Evolutionary conservation across 2,113 vertebrate species (phyloP), one percentile per base, ranked within the genome.

Genomic region (Sapajus apella): DNA sequence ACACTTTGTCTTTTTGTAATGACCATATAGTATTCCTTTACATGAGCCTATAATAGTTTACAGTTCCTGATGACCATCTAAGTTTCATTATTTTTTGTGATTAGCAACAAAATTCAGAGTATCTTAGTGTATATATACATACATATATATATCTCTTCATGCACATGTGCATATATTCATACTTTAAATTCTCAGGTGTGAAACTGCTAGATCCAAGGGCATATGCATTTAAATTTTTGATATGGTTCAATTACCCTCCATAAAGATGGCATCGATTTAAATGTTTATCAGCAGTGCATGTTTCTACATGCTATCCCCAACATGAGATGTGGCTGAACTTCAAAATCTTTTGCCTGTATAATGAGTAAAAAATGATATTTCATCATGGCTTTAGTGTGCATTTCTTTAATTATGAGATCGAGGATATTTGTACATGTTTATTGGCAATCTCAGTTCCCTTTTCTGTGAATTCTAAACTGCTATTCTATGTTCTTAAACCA

Each of bases 391-490:
- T 83, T 84, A 50, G 40, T 61, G 52, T 43, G 27, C n/a, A 88
- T 77, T 96, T 81, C 45, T 86, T 45, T 77, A 96, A 47, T 84
- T 92, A 85, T n/a, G 14, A 91, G 21, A 21, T 2, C 84, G 27
- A 77, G 23, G 12, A 77, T 40, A 72, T 79, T 83, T 83, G 66
- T 75, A 80, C 17, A 56, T 68, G 35, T 83, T 58, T 76, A 76
- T 5, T 88, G 77, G 40, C 68, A 94, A 88, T 72, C 50, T 94
- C 40, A 70, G 13, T 77, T 84, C 17, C 21, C 68, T 94, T 68
- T 94, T 87, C 75, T 91, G 30, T 84, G 50, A 91, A 43, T 45
- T 96, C 68, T 18, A 20, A 81, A 66, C 56, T 87, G n/a, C 27
- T 83, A 56, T 83, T 83, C 75, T 68, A 30, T 87, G 25, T 82